Conservation (phyloP, 2,888 invertebrate genomes). For the Platynereis dumerilii region DNA sequence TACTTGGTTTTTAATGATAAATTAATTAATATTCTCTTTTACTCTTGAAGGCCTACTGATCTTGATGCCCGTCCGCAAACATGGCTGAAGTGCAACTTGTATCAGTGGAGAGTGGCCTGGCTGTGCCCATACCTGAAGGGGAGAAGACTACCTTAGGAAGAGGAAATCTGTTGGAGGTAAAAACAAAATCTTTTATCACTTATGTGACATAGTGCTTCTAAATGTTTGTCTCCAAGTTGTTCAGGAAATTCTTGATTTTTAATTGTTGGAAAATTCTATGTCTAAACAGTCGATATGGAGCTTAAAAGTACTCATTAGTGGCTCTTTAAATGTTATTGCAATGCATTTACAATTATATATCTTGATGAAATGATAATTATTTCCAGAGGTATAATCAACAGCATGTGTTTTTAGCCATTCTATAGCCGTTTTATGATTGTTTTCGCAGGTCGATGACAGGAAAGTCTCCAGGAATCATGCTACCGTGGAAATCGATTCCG, state of each 20-base stretch:
- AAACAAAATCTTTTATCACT: background rate
- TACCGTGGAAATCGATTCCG: conserved; percentile 55
- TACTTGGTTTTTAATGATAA: no score
- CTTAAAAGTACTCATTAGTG: no score
- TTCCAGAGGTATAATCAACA: no score
- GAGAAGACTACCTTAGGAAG: conserved; percentile 55
- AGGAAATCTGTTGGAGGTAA: conserved; percentile 58
- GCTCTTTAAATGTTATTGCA: no score
- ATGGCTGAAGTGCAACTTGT: conserved; percentile 25
- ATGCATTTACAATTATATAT: no score
- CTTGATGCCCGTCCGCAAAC: background rate
- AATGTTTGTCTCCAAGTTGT: background rate
- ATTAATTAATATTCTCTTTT: no score
- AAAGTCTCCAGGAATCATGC: conserved; percentile 65
- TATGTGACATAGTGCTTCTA: background rate
- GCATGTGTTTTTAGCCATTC: conserved; percentile 2
- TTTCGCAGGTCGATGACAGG: conserved; percentile 62
- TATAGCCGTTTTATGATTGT: background rate
- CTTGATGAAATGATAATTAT: no score
- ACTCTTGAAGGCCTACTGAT: no score
- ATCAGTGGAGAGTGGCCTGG: conserved; percentile 34
- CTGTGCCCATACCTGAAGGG: conserved; percentile 35
- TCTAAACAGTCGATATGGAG: no score
- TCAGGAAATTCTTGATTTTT: no score
- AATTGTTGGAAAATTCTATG: no score